Base-by-base conservation (phyloP, 2,888 invertebrate species). In the Noctua janthina region DNA sequence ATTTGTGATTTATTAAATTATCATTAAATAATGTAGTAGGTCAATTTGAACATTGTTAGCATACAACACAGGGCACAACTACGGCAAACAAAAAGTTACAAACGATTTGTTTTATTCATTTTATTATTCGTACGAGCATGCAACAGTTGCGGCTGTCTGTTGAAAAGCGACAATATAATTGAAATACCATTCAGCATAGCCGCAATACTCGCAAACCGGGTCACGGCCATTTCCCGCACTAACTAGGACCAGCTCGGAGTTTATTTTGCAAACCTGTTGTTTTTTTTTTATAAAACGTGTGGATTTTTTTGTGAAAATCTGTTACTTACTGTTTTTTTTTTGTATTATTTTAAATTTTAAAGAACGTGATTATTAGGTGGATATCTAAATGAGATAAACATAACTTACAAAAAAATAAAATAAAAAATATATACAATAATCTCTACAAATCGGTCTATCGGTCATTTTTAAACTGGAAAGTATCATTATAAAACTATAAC, bases 81-180 rank as follows among this genome's bases (percentile, higher is more conserved):
- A 15, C n/a, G 11, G 29, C 2, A 73, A 56, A 51, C 35, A 81
- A 71, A 54, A 75, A 10, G 8, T 39, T 51, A 11, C 17, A 56
- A 13, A 69, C n/a, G 62, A 66, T 3, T 10, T 66, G 4, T 5
- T 17, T 6, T 7, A 46, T 46, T n/a, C n/a, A 8, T 46, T 46
- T 46, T 15, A 82, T 46, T 23, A 67, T 29, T 59, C 35, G 17
- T 11, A 13, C 49, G 20, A 74, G 46, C 39, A 68, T 59, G 78
- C 78, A 83, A 83, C 78, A 78, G 78, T 82, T 82, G 72, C 51
- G 23, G 15, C 46, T 15, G 67, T 74, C 59, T 66, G 66, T 35
- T 29, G 51, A 66, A 46, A 54, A 51, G 59, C n/a, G 43, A 74
- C 66, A 54, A 54, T 82, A 29, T 66, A 83, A 71, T 71, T 74